Evolutionary conservation across 2,113 vertebrate species (phyloP).

Genomic region (Hyperoodon ampullatus): DNA sequence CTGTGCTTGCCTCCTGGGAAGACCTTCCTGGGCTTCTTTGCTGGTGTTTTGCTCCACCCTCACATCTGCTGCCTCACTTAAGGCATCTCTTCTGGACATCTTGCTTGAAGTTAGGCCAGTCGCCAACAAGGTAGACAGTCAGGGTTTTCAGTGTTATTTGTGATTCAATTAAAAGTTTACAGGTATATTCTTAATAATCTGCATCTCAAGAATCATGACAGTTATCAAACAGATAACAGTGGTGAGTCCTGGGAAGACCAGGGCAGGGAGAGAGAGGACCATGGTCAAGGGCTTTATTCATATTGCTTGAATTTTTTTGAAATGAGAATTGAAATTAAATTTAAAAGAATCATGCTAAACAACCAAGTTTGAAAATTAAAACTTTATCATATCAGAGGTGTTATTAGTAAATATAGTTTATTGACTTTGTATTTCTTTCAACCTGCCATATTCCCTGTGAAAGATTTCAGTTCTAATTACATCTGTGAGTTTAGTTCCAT

Average conservation of each 20-base stretch:
- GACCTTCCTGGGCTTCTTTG: background rate
- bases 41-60: background rate
- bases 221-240: background rate
- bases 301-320: slow-evolving; percentile 12
- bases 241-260: background rate
- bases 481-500: background rate
- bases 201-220: background rate
- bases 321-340: slow-evolving; percentile 39
- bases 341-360: background rate
- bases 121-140: background rate
- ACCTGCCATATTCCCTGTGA: background rate
- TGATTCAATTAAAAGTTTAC: slow-evolving; percentile 4
- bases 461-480: background rate
- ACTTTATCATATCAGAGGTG: background rate
- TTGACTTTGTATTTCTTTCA: slow-evolving; percentile 21
- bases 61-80: background rate
- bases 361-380: slow-evolving; percentile 54
- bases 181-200: background rate
- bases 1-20: background rate
- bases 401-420: slow-evolving; percentile 21
- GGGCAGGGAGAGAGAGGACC: background rate
- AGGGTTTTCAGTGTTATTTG: slow-evolving; percentile 18
- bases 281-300: background rate
- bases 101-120: slow-evolving; percentile 27
- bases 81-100: background rate